These are phyloP conservation scores for Psittacara wagleri DNA, from an alignment of 2,113 vertebrate species.

Conservation along the genomic window DNA sequence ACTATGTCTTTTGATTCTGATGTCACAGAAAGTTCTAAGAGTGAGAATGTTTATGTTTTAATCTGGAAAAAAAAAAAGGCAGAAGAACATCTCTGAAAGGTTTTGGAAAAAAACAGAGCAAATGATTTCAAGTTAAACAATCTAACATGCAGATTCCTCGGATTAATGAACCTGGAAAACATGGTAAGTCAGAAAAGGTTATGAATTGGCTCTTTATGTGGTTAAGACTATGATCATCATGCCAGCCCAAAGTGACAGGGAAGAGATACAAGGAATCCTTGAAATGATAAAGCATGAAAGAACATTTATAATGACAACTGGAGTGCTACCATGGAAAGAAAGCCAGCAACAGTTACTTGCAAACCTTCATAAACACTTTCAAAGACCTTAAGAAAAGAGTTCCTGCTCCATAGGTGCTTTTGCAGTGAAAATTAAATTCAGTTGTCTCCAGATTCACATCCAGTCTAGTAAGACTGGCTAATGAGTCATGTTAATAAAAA, in stretches of 20 bases:
- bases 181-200: background rate
- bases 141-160: background rate
- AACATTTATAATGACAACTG: background rate
- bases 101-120: background rate
- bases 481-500: background rate
- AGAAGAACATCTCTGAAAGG: background rate
- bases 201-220: background rate
- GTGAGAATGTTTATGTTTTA: background rate
- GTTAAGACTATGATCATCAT: background rate
- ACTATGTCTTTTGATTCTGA: background rate
- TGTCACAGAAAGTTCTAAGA: background rate
- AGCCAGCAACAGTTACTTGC: background rate
- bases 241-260: background rate
- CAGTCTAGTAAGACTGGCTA: background rate
- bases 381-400: background rate
- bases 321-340: background rate
- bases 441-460: background rate
- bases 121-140: constrained; percentile 6
- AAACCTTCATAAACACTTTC: background rate
- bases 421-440: background rate
- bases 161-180: background rate
- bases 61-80: background rate
- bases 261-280: background rate
- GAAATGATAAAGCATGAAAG: background rate
- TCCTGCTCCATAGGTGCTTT: background rate